phyloP scores from a whole-genome alignment of 2,888 invertebrate species.

The Polylopha cassiicola region DNA sequence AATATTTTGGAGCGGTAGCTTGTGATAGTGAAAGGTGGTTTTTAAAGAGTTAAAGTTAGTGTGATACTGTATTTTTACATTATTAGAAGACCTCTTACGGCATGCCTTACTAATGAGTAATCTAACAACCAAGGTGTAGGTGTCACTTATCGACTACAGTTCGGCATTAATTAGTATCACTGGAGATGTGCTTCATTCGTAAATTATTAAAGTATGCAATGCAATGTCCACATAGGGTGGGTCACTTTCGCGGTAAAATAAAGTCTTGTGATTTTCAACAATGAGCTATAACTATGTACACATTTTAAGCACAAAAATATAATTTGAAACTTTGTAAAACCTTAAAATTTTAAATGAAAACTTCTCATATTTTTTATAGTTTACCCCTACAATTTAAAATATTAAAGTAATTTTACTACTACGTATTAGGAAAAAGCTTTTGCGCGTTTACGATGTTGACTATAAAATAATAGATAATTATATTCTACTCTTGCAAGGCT shows the following conservation, averaged over 20 bases:
- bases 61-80: slow-evolving; percentile 64
- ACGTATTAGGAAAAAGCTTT: slow-evolving; percentile 57
- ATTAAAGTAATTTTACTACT: slow-evolving; percentile 43
- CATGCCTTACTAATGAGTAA: slow-evolving; percentile 67
- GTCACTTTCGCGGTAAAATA: slow-evolving; percentile 16
- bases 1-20: slow-evolving; percentile 64
- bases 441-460: slow-evolving; percentile 74
- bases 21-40: slow-evolving; percentile 55
- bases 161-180: slow-evolving; percentile 42
- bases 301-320: slow-evolving; percentile 41
- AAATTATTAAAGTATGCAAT: slow-evolving; percentile 1
- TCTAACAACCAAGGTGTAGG: slow-evolving; percentile 44
- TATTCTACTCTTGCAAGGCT: slow-evolving; percentile 42
- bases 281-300: slow-evolving; percentile 37
- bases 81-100: slow-evolving; percentile 56
- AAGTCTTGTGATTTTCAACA: slow-evolving; percentile 37
- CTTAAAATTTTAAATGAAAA: slow-evolving; percentile 39
- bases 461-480: slow-evolving; percentile 60
- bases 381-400: slow-evolving; percentile 62
- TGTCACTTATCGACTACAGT: slow-evolving; percentile 26
- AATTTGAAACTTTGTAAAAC: slow-evolving; percentile 40
- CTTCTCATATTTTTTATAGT: slow-evolving; percentile 64
- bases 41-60: slow-evolving; percentile 50
- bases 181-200: slow-evolving; percentile 36
- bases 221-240: slow-evolving; percentile 1